Evolutionary conservation across 2,113 vertebrate species (phyloP), one percentile per base, ranked within the genome.

Genomic region (Prunella fulvescens): DNA sequence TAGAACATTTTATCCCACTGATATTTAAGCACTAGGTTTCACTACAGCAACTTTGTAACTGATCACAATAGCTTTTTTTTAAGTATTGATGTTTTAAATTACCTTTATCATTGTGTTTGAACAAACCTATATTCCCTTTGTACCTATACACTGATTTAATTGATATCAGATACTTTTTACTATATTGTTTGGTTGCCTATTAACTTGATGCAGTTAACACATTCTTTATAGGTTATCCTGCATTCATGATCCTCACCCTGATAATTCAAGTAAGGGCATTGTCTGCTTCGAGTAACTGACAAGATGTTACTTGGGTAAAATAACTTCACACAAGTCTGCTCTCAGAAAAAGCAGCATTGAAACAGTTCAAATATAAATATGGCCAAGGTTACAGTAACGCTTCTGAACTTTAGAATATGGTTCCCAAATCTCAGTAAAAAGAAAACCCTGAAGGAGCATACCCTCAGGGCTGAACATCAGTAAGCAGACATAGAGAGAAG

Each of bases 401-500:
- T 77, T 94, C 71, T 92, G 85, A 94, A 88, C 54, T 80, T 93
- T 11, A 64, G 44, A 92, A 88, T 66, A 90, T 31, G 3, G 0
- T 66, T 95, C 66, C 56, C 35, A 88, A 83, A 86, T 78, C 54
- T 74, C 81, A 50, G 47, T 31, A 53, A 60, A 9, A 65, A 88
- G 60, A 33, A 44, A 60, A 54, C 57, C 31, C 61, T 69, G 65
- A 83, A 90, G 82, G 35, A 94, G 17, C 64, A 76, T 67, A 88
- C 87, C 94, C 4, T 2, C 88, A 95, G 92, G 94, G 88, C 79
- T 92, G 67, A 95, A 93, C 72, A 90, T 90, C 90, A 88, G 60
- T 90, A 90, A 94, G 81, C 54, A 73, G 64, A 70, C 47, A 78
- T 5, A 66, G 81, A 90, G 37, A 73, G 81, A 92, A 90, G 81